Base-by-base conservation (phyloP, 2,888 invertebrate species). In the Heliconius aoede region DNA sequence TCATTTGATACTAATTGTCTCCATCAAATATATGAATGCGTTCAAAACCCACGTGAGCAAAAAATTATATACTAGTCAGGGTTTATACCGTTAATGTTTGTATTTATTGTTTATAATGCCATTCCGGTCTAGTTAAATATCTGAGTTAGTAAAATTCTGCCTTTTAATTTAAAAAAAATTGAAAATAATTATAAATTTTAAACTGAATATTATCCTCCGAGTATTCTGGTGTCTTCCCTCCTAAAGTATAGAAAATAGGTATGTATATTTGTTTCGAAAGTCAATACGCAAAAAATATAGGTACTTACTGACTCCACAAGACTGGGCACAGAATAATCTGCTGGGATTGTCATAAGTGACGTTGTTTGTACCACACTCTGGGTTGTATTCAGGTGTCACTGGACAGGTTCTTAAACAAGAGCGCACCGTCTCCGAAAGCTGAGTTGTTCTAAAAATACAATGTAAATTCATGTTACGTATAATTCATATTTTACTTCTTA, bases 241-340 rank as follows among this genome's bases (percentile, higher is more conserved):
- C 18, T 46, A 21, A 46, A 46, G 46, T 46, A 46, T 46, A 3
- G 5, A 46, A 40, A 46, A 21, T 46, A 18, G 46, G 18, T 46
- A 46, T 46, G 18, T 46, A 46, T 5, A 46, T 46, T 46, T 46
- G 18, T 46, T 46, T 7, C 18, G n/a, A 55, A n/a, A 21, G 55
- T 55, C 9, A 55, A n/a, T 55, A n/a, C n/a, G n/a, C 8, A n/a
- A 51, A 51, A 51, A 55, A 55, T n/a, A 55, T 2, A 18, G 46
- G 73, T 79, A 86, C 91, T 91, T 83, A 95, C 95, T 82, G 40
- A 86, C 78, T 80, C 95, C 95, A 84, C 95, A 95, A 55, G 81
- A 79, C 71, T 84, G 84, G 3, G 92, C 93, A 77, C 95, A 95
- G 18, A 81, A 80, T n/a, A 94, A 81, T n/a, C 85, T 83, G 24